Percentiles rank a stretch among this genome's conserved stretches.
Evolutionary conservation across 2,113 vertebrate species (phyloP).

Genomic region (Strigops habroptila): DNA sequence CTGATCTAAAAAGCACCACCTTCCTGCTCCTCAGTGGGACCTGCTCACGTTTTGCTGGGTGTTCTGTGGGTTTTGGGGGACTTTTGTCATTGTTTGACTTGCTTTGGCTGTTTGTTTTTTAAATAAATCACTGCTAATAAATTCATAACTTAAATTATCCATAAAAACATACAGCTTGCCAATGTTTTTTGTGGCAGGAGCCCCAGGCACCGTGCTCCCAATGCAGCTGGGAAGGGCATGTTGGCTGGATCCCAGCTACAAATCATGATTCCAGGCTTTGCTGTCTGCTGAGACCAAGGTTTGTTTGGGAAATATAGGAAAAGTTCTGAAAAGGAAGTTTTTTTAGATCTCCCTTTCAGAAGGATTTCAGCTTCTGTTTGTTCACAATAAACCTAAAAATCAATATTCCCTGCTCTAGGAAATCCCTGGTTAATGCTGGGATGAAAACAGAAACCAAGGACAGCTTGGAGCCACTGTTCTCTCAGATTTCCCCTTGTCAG

Average conservation of each 20-base stretch:
- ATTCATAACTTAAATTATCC: neutral
- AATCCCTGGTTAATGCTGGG: neutral
- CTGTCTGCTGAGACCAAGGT: neutral
- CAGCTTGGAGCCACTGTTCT: neutral
- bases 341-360: neutral
- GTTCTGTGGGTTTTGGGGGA: rapidly evolving
- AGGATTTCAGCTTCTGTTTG: neutral
- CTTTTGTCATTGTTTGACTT: neutral
- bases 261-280: rapidly evolving
- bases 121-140: neutral
- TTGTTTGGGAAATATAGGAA: neutral
- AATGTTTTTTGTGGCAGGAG: neutral
- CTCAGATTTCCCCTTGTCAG: neutral
- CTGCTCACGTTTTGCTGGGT: neutral
- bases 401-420: neutral
- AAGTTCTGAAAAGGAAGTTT: neutral
- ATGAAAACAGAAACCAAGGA: neutral
- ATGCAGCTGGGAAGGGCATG: neutral
- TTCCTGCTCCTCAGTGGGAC: rapidly evolving
- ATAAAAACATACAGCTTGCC: rapidly evolving
- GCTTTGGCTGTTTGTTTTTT: neutral
- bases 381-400: neutral
- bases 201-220: rapidly evolving
- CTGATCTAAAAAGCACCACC: neutral
- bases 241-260: neutral